Percentiles rank a stretch among this genome's conserved stretches.
Evolutionary conservation across 1,140 invertebrate species (phyloP).

Genomic region (Drosophila jambulina): DNA sequence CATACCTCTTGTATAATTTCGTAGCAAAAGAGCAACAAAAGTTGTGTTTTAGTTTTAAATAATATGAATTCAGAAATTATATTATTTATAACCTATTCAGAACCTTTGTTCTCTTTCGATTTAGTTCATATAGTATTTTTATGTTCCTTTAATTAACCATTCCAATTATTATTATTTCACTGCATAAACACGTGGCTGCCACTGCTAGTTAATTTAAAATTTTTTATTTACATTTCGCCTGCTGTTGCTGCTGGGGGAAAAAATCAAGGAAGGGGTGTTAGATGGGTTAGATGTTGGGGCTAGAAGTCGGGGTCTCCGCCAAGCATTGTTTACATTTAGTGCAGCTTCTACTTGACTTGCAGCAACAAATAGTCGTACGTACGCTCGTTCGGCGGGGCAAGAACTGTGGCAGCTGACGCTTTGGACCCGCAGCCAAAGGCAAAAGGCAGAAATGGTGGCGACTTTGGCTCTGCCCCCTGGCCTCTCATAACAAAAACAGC

Average conservation of each 20-base stretch:
- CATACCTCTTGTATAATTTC: neutral
- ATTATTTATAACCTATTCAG: neutral
- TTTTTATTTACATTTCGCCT: constrained; percentile 79
- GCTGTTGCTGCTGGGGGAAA: constrained; percentile 31
- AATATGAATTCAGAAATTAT: too few species aligned
- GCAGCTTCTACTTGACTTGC: constrained; percentile 77
- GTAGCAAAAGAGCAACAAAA: neutral
- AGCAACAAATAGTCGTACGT: constrained; percentile 49
- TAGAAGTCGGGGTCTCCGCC: neutral
- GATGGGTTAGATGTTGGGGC: neutral
- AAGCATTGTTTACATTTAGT: constrained; percentile 76
- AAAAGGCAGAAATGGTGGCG: constrained; percentile 24
- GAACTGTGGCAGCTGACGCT: constrained; percentile 69
- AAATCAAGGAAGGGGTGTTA: constrained; percentile 6
- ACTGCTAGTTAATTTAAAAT: constrained; percentile 74
- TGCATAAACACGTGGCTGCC: constrained; percentile 61
- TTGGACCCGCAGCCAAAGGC: constrained; percentile 33
- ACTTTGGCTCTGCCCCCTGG: constrained; percentile 54
- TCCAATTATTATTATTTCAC: constrained; percentile 13
- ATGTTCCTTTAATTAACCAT: neutral
- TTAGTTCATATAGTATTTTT: neutral
- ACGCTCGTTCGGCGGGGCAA: constrained; percentile 11
- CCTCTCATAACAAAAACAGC: constrained; percentile 55
- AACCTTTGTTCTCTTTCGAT: neutral
- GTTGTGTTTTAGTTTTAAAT: too few species aligned